Base-by-base conservation (phyloP, 1,140 invertebrate genomes). In the Neocloeon triangulifer region DNA sequence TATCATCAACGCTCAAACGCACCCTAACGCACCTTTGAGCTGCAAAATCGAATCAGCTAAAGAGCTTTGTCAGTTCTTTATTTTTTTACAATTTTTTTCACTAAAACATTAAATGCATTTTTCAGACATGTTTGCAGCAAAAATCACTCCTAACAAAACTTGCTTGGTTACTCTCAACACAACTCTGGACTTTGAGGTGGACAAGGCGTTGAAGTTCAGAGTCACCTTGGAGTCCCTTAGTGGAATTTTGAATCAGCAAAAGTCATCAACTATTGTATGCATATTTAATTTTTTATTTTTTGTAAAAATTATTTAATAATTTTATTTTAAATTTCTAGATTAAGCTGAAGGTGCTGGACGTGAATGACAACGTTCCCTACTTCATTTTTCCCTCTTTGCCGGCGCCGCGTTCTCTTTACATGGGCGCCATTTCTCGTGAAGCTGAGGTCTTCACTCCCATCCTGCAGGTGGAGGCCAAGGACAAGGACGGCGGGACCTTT, bases 291-390 rank as follows among this genome's bases (percentile, higher is more conserved):
- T n/a, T n/a, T n/a, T n/a, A n/a, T n/a, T n/a, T n/a, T n/a, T n/a
- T n/a, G n/a, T n/a, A n/a, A n/a, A n/a, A n/a, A n/a, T n/a, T n/a
- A n/a, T n/a, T 32, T 10, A 32, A 16, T 16, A 8, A 6, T 12
- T 30, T 20, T 23, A 23, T n/a, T 23, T 23, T 23, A 23, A 3
- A 31, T 36, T 2, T n/a, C 5, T 44, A 69, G 44, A 63, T 92
- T 0, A 75, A 74, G 37, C 64, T 92, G 4, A 73, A 78, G 40
- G 69, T 92, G 0, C 55, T 73, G 0, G 84, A 91, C 47, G 64
- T 79, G 1, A 91, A 91, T 44, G 84, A 91, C 44, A 88, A 89
- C 46, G 58, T 59, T 3, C 84, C 85, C 0, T 60, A 66, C 35
- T 91, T 89, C 47, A 50, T 79, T 1, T 77, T 74, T 36, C 67